Base-by-base conservation (phyloP, 1,140 invertebrate species). In the Sesamia nonagrioides region DNA sequence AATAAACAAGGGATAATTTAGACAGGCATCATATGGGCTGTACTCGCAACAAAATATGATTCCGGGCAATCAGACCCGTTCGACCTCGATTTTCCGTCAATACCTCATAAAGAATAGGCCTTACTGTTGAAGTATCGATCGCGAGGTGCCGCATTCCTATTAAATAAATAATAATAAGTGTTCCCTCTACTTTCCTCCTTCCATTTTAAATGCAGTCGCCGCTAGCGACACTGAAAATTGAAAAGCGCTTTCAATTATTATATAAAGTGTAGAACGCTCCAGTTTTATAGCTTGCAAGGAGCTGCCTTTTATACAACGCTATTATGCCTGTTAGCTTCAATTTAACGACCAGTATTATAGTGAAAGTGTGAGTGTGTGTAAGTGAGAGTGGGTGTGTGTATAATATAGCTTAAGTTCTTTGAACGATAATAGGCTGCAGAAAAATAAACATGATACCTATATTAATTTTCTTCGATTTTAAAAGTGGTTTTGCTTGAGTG, bases 91-190 rank as follows among this genome's bases (percentile, higher is more conserved):
- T 45, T 40, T 13, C 61, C 17, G 17, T 66, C 17, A 33, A 63
- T 63, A 17, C 60, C 5, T 63, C 35, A n/a, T 66, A 69, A 69
- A 48, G 42, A 50, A 69, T 50, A 50, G 66, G 33, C 17, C 8
- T 68, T 5, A 8, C 61, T 45, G 35, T 18, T 58, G n/a, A 21
- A 58, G 40, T 75, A 75, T 61, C 21, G 73, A 75, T 63, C 73
- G 73, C 18, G 7, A 17, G 27, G 58, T 35, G 58, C 42, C 73
- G 42, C 56, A 17, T 48, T 74, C 21, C 61, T 58, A 27, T 45
- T 78, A 78, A 78, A 71, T 73, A 56, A 35, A 40, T 73, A 58
- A 77, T 78, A 71, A 71, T 66, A 60, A 21, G n/a, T 60, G 66
- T 71, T 78, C 66, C 17, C 8, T 9, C 9, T 21, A 33, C 45